phyloP scores from a whole-genome alignment of 2,113 vertebrate species.

The Tragelaphus buxtoni region DNA sequence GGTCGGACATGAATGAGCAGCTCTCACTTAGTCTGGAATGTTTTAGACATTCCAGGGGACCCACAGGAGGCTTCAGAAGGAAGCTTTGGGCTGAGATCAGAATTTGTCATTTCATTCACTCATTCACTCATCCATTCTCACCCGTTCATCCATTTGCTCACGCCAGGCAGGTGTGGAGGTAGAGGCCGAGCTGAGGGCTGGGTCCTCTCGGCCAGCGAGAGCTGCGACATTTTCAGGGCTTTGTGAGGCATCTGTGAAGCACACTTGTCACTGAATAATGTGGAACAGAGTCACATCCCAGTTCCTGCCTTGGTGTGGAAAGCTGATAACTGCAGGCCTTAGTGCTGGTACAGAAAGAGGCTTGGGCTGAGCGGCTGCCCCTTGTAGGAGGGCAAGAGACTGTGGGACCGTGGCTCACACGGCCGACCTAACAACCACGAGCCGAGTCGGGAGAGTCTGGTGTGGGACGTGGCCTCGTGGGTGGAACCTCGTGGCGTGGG shows the following conservation, averaged over 20 bases:
- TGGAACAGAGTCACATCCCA: neutral
- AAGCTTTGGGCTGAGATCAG: neutral
- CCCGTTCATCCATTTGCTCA: accelerated
- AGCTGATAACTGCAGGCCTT: accelerated
- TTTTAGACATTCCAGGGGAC: neutral
- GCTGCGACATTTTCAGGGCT: neutral
- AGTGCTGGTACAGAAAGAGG: accelerated
- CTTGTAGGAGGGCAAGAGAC: accelerated
- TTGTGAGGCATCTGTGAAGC: too few relatives aligned
- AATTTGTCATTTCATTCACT: too few relatives aligned
- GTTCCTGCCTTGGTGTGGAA: accelerated
- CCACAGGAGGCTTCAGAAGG: accelerated
- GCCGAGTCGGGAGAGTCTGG: too few relatives aligned
- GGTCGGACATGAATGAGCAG: neutral
- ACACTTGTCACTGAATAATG: accelerated
- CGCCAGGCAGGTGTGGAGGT: neutral
- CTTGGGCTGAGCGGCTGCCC: neutral
- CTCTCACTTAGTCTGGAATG: neutral
- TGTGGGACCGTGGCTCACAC: neutral
- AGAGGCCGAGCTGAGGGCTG: accelerated
- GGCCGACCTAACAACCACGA: accelerated
- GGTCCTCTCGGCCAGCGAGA: neutral
- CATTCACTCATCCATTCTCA: too few relatives aligned
- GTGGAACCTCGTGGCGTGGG: accelerated
- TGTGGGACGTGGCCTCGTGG: too few relatives aligned